phyloP scores from a whole-genome alignment of 2,888 invertebrate genomes.

The Calephelis perditalis region DNA sequence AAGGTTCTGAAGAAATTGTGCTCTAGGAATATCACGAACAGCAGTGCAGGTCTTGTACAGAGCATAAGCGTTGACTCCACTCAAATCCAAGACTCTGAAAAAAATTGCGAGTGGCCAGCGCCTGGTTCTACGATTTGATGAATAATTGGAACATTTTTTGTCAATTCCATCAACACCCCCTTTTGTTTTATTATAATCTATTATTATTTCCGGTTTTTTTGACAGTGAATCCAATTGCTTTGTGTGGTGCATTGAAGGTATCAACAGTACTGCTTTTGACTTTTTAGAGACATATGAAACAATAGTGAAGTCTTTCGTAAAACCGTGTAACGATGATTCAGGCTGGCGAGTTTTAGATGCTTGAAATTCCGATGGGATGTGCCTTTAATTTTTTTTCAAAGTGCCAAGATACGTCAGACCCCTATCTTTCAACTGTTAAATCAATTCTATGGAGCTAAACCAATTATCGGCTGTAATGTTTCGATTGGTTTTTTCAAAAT shows the following conservation, averaged over 20 bases:
- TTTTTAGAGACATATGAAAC: constrained; percentile 20
- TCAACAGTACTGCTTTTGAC: constrained; percentile 23
- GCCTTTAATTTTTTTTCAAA: constrained; percentile 32
- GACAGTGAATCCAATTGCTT: constrained; percentile 11
- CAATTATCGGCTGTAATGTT: constrained; percentile 42
- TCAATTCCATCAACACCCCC: not conserved
- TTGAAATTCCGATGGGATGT: constrained; percentile 12
- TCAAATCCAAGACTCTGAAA: too few species aligned
- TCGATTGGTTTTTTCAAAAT: constrained; percentile 30
- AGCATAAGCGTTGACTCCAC: too few species aligned
- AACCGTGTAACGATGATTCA: constrained; percentile 19
- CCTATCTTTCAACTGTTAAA: constrained; percentile 25
- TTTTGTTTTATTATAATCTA: not conserved
- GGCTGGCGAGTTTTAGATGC: too few species aligned
- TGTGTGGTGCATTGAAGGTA: constrained; percentile 23
- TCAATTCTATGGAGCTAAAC: constrained; percentile 37
- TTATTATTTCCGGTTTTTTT: not conserved
- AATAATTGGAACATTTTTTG: not conserved
- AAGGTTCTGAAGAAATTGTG: constrained; percentile 19
- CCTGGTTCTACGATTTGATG: too few species aligned
- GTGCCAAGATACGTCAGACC: constrained; percentile 33
- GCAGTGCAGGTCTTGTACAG: constrained; percentile 18
- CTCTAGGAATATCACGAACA: constrained; percentile 22
- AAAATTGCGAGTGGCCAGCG: too few species aligned
- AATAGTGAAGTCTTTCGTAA: constrained; percentile 18